Percentiles rank a stretch among this genome's conserved stretches.
These are phyloP conservation scores for Philhelius pedissequus DNA, from an alignment of 2,888 invertebrate species.

Conservation along the genomic window DNA sequence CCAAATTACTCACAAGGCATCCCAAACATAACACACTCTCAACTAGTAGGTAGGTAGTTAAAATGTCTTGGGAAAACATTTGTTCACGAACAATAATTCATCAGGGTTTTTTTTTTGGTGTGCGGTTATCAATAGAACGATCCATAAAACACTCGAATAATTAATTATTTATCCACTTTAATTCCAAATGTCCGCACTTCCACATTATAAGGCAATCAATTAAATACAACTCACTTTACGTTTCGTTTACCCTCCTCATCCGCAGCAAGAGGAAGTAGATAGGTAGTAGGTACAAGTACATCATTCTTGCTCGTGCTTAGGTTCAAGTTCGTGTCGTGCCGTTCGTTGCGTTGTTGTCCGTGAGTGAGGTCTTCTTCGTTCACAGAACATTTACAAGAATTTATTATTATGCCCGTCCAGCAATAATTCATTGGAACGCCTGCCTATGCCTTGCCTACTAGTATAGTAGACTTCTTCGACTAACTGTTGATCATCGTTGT, in stretches of 20 bases:
- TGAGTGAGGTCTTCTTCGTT: constrained; percentile 24
- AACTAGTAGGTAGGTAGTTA: too few relatives aligned
- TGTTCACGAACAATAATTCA: too few relatives aligned
- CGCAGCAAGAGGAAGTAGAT: too few relatives aligned
- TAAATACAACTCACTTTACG: not conserved
- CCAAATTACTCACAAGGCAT: too few relatives aligned
- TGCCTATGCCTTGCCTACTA: not conserved
- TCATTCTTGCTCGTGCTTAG: not conserved
- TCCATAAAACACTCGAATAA: not conserved
- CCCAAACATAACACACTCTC: too few relatives aligned
- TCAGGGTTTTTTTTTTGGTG: too few relatives aligned
- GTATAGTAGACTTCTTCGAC: not conserved
- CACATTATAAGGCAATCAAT: constrained; percentile 12
- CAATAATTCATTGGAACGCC: constrained; percentile 38
- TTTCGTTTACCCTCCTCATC: not conserved
- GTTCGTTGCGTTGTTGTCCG: not conserved
- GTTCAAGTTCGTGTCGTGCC: not conserved
- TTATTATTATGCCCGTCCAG: constrained; percentile 1
- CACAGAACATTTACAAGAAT: constrained; percentile 25
- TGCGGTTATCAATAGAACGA: not conserved
- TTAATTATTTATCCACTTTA: constrained; percentile 12
- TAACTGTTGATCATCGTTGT: constrained; percentile 17
- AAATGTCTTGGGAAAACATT: too few relatives aligned
- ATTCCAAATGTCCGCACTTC: constrained; percentile 8
- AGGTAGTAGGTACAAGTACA: not conserved